Evolutionary conservation across 2,888 invertebrate species (phyloP), one percentile per base, ranked within the genome.

Genomic region (Stomorhina lunata): DNA sequence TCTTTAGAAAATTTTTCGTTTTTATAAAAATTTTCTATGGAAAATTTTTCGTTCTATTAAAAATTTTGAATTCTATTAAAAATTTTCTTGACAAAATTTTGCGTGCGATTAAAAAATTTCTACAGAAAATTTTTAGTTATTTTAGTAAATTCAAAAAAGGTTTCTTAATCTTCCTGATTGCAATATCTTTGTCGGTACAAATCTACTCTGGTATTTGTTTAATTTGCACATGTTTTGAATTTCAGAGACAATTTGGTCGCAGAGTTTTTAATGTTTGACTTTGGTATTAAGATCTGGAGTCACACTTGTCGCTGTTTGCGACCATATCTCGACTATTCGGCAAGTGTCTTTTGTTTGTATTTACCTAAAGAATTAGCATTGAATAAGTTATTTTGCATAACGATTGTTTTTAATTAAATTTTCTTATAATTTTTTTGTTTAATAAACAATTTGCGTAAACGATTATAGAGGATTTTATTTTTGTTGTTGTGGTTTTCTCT

Each of bases 321-420:
- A 37, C 10, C 4, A 9, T 3, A 7, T 37, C 10, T 0, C 43
- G 15, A 17, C 17, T 17, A 10, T 3, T 3, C 4, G 37, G 6
- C 20, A 45, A 40, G 12, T 59, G n/a, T 43, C 55, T 57, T 50
- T 34, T 69, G 20, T 63, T 77, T 75, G 65, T 77, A 63, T 81
- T 81, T 73, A 27, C 55, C 37, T 37, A 22, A 10, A 7, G 71
- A 32, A 66, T 82, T 82, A 82, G 29, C 71, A 27, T 66, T 66
- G 27, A 61, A 72, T 59, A 82, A 68, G 5, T 32, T 32, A 6
- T 34, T 57, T 43, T 53, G 71, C 45, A 32, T 71, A 34, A 59
- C 29, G 25, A 55, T 53, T 65, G 40, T 7, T 75, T 75, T 82
- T 79, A 82, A 79, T 82, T 79, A 79, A 71, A 71, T 82, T 78